Conservation (phyloP, 2,113 vertebrate genomes). For the Pongo pygmaeus region DNA sequence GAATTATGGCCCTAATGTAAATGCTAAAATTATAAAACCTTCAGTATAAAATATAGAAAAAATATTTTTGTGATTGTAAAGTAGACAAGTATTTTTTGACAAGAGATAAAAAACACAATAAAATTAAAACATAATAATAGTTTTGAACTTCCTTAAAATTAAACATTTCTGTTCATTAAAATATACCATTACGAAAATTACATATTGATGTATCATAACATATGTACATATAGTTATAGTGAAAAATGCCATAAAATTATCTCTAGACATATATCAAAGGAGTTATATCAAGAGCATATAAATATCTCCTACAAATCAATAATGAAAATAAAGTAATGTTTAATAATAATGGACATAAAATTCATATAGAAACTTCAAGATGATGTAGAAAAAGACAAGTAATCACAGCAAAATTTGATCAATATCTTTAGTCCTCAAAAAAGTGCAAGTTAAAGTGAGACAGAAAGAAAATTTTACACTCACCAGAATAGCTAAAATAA, state of each 20-base stretch:
- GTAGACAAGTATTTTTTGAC: background rate
- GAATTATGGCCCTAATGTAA: background rate
- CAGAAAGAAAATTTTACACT: background rate
- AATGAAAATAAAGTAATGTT: background rate
- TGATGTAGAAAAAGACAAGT: background rate
- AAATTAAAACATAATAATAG: background rate
- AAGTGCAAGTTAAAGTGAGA: background rate
- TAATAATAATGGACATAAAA: background rate
- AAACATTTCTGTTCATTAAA: background rate
- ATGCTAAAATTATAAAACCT: background rate
- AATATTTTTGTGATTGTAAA: background rate
- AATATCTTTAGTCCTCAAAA: background rate
- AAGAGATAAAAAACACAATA: background rate
- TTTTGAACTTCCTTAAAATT: background rate
- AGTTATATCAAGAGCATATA: background rate
- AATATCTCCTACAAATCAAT: background rate
- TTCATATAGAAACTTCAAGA: background rate
- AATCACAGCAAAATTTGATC: background rate
- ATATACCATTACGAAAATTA: background rate
- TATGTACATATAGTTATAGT: background rate
- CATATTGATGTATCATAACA: background rate
- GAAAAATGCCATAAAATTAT: background rate
- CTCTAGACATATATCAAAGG: background rate
- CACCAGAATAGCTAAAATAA: background rate
- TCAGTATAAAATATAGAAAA: background rate